phyloP scores from a whole-genome alignment of 2,888 invertebrate species.

The Heliconius charithonia region DNA sequence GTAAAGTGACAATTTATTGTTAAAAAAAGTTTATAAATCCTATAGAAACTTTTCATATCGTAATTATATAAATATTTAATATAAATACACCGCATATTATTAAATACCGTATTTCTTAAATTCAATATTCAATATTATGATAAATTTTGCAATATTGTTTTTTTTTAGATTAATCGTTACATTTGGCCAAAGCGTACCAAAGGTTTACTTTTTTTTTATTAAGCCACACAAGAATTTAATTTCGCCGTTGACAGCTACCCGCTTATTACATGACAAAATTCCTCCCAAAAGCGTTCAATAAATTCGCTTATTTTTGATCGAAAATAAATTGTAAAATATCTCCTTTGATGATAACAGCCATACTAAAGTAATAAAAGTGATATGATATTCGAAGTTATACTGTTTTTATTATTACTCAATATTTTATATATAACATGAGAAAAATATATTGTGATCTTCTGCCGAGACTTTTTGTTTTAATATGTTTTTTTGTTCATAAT shows the following conservation, averaged over 20 bases:
- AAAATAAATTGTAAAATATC: conserved; percentile 44
- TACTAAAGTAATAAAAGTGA: conserved; percentile 15
- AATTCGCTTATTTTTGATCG: conserved; percentile 46
- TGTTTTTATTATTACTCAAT: conserved; percentile 5
- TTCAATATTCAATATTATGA: conserved; percentile 10
- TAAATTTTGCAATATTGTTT: conserved; percentile 31
- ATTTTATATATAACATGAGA: conserved; percentile 2
- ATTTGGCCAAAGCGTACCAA: conserved; percentile 40
- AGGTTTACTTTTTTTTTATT: conserved; percentile 47
- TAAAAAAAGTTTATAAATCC: not conserved
- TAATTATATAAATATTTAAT: not conserved
- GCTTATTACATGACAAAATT: conserved; percentile 58
- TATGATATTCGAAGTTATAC: conserved; percentile 20
- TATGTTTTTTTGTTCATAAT: not conserved
- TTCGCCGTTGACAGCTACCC: conserved; percentile 58
- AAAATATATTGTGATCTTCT: not conserved
- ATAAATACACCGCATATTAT: not conserved
- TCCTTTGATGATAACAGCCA: conserved; percentile 31
- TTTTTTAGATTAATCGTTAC: conserved; percentile 37
- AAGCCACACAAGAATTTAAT: conserved; percentile 59
- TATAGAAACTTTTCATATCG: not conserved
- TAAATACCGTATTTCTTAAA: not conserved
- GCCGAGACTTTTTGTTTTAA: not conserved
- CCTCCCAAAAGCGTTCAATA: conserved; percentile 60
- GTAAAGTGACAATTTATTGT: not conserved